Evolutionary conservation across 2,888 invertebrate species (phyloP), one percentile per base, ranked within the genome.

Genomic region (Scaptodrosophila latifasciaeformis): DNA sequence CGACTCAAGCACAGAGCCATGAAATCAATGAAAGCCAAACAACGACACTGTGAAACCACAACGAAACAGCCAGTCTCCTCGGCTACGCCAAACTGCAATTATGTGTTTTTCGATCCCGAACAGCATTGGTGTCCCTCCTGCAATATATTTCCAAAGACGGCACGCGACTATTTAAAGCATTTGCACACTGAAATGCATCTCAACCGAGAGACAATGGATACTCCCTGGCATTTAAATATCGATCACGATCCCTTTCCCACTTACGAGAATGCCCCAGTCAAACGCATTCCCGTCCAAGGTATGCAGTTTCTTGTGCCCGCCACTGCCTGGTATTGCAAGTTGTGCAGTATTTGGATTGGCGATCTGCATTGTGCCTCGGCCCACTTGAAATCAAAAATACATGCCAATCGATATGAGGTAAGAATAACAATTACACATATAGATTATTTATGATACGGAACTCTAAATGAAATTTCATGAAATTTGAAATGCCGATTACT

Each of bases 71-170:
- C 1, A 37, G 1, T 6, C 29, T 4, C 15, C 49, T 2, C 19
- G 51, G 2, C 52, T 27, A n/a, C 43, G 9, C 44, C 45, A 10
- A 64, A 56, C 84, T 91, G 90, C 85, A 94, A 94, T 89, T 93
- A 92, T 81, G 91, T 93, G 48, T 93, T 94, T 87, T 95, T 94
- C 83, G 95, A 96, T 86, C 94, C 95, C 0, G 95, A 95, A 87
- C 91, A 94, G 89, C 95, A 95, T 84, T 96, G 96, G 96, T 96
- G 95, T 84, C 90, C 94, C 50, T 90, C 92, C 44, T 96, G 96
- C 87, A 92, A 94, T 84, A 92, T 92, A 72, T 96, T 96, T 85
- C 95, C 95, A 24, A 91, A 92, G 80, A 93, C 94, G 1, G 95
- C 95, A 46, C 94, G 94, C 85, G 94, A 94, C 84, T 93, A 93